Percentiles rank a stretch among this genome's conserved stretches.
These are phyloP conservation scores for Oostethus manadensis DNA, from an alignment of 2,113 vertebrate species.

Conservation along the genomic window DNA sequence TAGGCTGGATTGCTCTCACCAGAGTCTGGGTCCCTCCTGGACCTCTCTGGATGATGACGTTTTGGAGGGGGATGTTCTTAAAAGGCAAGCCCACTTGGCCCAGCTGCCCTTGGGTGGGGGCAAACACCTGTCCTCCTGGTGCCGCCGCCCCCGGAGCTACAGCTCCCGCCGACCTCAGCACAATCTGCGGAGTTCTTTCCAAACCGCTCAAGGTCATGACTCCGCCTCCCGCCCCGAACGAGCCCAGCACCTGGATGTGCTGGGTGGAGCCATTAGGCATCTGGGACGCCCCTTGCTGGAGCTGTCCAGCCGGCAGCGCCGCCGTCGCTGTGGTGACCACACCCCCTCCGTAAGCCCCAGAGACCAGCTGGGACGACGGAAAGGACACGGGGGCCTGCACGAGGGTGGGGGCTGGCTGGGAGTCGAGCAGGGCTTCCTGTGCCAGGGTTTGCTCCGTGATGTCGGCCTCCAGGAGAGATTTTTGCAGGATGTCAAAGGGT, in stretches of 20 bases:
- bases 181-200: conserved; percentile 88
- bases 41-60: conserved; percentile 95
- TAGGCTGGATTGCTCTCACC: conserved; percentile 90
- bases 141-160: conserved; percentile 45
- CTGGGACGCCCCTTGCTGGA: conserved; percentile 86
- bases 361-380: conserved; percentile 70
- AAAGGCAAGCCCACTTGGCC: conserved; percentile 88
- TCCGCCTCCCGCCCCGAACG: conserved; percentile 83
- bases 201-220: conserved; percentile 95
- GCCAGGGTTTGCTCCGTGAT: conserved; percentile 97
- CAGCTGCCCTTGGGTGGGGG: conserved; percentile 75
- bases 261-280: conserved; percentile 89
- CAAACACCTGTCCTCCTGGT: conserved; percentile 74
- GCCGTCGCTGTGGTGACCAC: conserved; percentile 79
- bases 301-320: conserved; percentile 82
- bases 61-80: conserved; percentile 93
- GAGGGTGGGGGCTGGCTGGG: conserved; percentile 73
- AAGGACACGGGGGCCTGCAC: conserved; percentile 61
- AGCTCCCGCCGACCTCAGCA: conserved; percentile 79
- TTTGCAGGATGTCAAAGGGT: conserved; percentile 98
- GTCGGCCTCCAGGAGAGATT: conserved; percentile 95
- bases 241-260: conserved; percentile 91
- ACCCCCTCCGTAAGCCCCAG: conserved; percentile 67
- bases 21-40: conserved; percentile 77
- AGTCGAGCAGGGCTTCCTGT: conserved; percentile 94